Evolutionary conservation across 1,140 invertebrate genomes (phyloP).

Genomic region (Ladona fulva): DNA sequence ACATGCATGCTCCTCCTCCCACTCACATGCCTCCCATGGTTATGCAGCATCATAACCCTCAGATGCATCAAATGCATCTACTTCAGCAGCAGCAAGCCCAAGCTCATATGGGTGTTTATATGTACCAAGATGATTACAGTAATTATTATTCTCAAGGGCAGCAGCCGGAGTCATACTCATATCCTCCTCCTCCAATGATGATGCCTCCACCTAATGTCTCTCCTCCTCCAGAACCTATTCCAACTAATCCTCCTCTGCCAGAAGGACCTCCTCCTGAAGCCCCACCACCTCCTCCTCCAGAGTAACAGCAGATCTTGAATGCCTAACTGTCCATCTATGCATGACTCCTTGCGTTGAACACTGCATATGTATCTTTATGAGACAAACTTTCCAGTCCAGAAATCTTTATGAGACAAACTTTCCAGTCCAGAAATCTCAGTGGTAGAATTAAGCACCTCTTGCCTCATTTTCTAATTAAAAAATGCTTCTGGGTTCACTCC

Average conservation of each 20-base stretch:
- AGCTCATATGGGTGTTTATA: background rate
- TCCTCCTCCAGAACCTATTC: background rate
- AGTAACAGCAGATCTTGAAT: background rate
- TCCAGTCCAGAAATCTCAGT: no score
- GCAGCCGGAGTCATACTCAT: conserved; percentile 12
- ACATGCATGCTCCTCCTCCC: background rate
- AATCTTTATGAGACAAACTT: no score
- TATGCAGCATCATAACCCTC: background rate
- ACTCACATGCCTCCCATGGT: background rate
- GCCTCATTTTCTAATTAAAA: no score
- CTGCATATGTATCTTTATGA: no score
- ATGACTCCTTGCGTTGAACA: no score
- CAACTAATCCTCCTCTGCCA: conserved; percentile 17
- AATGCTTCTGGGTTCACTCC: no score
- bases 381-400: no score
- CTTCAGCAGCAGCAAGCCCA: background rate
- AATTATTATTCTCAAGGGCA: conserved; percentile 10
- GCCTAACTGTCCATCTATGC: no score
- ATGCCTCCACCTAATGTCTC: conserved; percentile 10
- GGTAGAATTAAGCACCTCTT: no score
- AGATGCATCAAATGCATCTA: background rate
- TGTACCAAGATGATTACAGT: background rate
- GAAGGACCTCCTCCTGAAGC: conserved; percentile 19
- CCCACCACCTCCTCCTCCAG: conserved; percentile 19
- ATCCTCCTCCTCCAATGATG: conserved; percentile 2